Base-by-base conservation (phyloP, 2,797 vertebrate genomes). In the Ctenopoma multispine region DNA sequence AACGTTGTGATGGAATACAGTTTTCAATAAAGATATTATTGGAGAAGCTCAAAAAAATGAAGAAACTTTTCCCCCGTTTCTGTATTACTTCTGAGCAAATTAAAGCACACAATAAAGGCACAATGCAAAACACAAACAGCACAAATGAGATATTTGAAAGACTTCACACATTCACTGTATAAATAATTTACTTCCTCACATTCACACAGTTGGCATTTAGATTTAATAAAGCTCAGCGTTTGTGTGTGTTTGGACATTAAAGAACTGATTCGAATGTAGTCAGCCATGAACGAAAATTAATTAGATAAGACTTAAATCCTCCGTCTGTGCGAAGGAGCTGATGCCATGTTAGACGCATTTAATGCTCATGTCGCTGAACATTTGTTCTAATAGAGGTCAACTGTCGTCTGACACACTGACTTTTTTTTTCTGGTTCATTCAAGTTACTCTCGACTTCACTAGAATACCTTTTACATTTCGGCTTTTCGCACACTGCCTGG, bases 271-370 rank as follows among this genome's bases (percentile, higher is more conserved):
- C 68, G 31, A 77, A 76, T 47, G 44, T 18, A 62, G 64, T 62
- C 58, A 68, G 48, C 61, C 23, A 0, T 53, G 47, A 73, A 57
- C 61, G 7, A 13, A 69, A 69, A 68, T 63, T 36, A 74, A 76
- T 72, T 51, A 61, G 14, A 29, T 47, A 65, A 53, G 38, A 77
- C 43, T 54, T 55, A 27, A 44, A 67, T 20, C 49, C 11, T 20
- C 34, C 15, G 8, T 38, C 29, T 55, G 47, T 12, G 14, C 48
- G 44, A 64, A 14, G n/a, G 17, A 46, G 56, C 21, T 51, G 20
- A 53, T 57, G 3, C 46, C 27, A 47, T 44, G 24, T 57, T 34
- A 59, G 41, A 77, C 48, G 27, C 21, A 15, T 65, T 63, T 55
- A 38, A 66, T 53, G 18, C 20, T 79, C 12, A 2, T 60, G 61